phyloP scores from a whole-genome alignment of 2,797 vertebrate genomes.

The Bryconaethiops microstoma region DNA sequence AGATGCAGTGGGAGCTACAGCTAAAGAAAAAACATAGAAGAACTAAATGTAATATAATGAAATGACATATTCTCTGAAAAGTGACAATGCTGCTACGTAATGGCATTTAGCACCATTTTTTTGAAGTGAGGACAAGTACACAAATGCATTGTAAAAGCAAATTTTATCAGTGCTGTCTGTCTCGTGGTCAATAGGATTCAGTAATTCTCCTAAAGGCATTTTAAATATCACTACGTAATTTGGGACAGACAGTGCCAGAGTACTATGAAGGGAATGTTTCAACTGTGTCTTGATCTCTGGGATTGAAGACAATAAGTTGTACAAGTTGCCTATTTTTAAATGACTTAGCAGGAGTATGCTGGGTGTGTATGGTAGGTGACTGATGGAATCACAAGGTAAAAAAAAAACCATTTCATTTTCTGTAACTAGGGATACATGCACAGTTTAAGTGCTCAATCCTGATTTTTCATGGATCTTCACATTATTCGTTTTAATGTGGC shows the following conservation, averaged over 20 bases:
- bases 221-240: not conserved
- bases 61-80: not conserved
- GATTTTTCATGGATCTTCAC: not conserved
- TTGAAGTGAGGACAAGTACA: not conserved
- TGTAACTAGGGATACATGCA: not conserved
- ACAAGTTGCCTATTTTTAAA: not conserved
- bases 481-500: not conserved
- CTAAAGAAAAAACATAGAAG: not conserved
- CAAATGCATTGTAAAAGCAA: not conserved
- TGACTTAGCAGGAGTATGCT: not conserved
- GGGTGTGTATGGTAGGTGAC: not conserved
- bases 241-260: not conserved
- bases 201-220: not conserved
- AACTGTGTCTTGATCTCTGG: not conserved
- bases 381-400: not conserved
- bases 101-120: constrained; percentile 17
- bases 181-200: not conserved
- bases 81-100: not conserved
- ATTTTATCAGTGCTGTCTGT: not conserved
- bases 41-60: not conserved
- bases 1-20: not conserved
- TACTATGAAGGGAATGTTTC: not conserved
- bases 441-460: not conserved
- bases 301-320: not conserved
- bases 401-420: not conserved